Evolutionary conservation across 2,113 vertebrate genomes (phyloP).

Genomic region (Melanotaenia duboulayi): DNA sequence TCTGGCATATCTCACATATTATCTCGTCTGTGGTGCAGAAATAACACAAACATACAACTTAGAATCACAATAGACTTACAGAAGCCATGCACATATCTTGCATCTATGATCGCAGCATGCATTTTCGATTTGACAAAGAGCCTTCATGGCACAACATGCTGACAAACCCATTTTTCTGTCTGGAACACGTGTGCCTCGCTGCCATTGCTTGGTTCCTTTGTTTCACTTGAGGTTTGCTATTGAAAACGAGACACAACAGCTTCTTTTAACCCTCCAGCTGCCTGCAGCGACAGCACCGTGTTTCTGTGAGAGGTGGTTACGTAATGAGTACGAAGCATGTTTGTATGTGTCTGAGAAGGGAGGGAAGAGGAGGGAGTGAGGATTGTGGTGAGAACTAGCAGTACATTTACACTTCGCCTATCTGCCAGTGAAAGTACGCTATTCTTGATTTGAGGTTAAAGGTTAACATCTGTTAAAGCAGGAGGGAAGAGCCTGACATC

Average conservation of each 20-base stretch:
- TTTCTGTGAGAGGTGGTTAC: conserved; percentile 40
- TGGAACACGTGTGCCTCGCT: conserved; percentile 23
- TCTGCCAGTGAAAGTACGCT: conserved; percentile 12
- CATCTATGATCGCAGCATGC: not conserved
- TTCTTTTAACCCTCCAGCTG: conserved; percentile 55
- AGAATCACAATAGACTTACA: conserved; percentile 3
- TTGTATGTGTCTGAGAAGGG: not conserved
- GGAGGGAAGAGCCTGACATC: conserved; percentile 13
- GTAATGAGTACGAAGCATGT: conserved; percentile 35
- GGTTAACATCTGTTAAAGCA: conserved; percentile 40
- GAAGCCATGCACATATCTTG: not conserved
- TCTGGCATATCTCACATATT: not conserved
- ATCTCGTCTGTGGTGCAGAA: not conserved
- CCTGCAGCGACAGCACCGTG: conserved; percentile 24
- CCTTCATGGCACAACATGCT: conserved; percentile 6
- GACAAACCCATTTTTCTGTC: conserved; percentile 21
- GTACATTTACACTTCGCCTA: not conserved
- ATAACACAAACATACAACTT: conserved; percentile 5
- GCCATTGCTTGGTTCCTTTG: conserved; percentile 48
- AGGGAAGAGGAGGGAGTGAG: not conserved
- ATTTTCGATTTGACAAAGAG: conserved; percentile 15
- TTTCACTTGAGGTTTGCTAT: conserved; percentile 50
- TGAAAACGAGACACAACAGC: conserved; percentile 36
- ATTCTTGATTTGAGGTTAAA: conserved; percentile 28
- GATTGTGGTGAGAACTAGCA: conserved; percentile 10